Evolutionary conservation across 1,140 invertebrate genomes (phyloP), one percentile per base, ranked within the genome.

Genomic region (Drosophila oshimai): DNA sequence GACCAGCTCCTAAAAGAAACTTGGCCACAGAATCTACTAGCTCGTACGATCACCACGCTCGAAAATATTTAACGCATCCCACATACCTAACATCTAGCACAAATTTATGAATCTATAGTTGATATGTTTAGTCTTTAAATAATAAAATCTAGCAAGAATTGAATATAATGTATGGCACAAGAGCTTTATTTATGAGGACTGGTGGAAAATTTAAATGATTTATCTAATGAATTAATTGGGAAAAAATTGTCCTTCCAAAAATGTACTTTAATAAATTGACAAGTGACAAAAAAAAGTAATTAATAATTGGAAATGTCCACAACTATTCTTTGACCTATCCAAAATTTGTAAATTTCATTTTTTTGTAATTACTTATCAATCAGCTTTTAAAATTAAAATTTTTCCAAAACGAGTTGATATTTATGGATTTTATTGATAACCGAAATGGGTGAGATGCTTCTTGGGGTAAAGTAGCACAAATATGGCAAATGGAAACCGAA

Each of bases 61-160:
- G 13, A 65, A 65, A 83, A 12, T 80, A 80, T 81, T 83, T 81
- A 81, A 81, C 18, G 54, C 77, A 81, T 83, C 28, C 22, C 45
- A 47, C 45, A 47, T 33, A 33, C 31, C 24, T 57, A 51, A 60
- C 31, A 39, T 20, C 6, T 68, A 81, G 49, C 3, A 57, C 15
- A 18, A 79, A 33, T 61, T 42, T 12, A 33, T 55, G 33, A 68
- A 68, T 60, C 13, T 70, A 37, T 37, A 47, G 22, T 22, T 31
- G 6, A 57, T 75, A 75, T 7, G 0, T 39, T 20, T 39, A 49
- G 18, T 13, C 10, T 1, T 39, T 13, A 41, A 41, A 20, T 3
- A 60, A 42, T 41, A 65, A 65, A 41, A n/a, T 12, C 1, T 65
- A 65, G 44, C 28, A 41, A 26, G 42, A 65, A 65, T 44, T 62